phyloP scores from a whole-genome alignment of 1,140 invertebrate genomes.

The Bombus breviceps region DNA sequence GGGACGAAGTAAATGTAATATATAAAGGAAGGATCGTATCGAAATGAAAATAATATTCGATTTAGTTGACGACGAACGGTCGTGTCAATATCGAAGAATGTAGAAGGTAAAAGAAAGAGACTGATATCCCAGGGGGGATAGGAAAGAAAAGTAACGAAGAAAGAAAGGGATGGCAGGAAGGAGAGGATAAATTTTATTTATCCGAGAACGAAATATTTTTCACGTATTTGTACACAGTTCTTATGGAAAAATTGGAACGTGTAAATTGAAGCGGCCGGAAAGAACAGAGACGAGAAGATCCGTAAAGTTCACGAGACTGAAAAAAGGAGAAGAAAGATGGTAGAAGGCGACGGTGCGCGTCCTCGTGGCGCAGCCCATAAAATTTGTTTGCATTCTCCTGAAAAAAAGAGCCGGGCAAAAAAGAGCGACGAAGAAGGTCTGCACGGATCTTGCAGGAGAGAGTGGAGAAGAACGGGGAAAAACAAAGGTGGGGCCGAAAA shows the following conservation, averaged over 20 bases:
- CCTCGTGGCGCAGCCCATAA: constrained; percentile 48
- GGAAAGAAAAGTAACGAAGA: neutral
- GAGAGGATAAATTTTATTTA: neutral
- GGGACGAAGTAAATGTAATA: neutral
- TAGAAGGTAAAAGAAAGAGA: too few relatives aligned
- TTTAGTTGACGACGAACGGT: too few relatives aligned
- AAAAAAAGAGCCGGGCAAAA: constrained; percentile 70
- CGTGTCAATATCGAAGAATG: too few relatives aligned
- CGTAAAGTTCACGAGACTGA: constrained; percentile 30
- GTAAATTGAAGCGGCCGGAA: too few relatives aligned
- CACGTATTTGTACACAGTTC: too few relatives aligned
- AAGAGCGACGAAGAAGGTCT: constrained; percentile 39
- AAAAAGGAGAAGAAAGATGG: constrained; percentile 50
- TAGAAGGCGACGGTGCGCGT: constrained; percentile 25
- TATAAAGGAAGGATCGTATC: too few relatives aligned
- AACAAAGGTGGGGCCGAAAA: constrained; percentile 68
- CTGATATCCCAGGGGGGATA: too few relatives aligned
- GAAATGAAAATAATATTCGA: too few relatives aligned
- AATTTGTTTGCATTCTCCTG: constrained; percentile 67
- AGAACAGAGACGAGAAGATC: neutral
- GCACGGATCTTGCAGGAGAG: neutral
- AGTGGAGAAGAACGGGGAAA: constrained; percentile 53
- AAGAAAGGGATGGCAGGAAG: neutral
- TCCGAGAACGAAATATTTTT: neutral
- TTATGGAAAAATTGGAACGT: neutral